Conservation (phyloP, 1,140 invertebrate species). For the Calephelis nemesis region DNA sequence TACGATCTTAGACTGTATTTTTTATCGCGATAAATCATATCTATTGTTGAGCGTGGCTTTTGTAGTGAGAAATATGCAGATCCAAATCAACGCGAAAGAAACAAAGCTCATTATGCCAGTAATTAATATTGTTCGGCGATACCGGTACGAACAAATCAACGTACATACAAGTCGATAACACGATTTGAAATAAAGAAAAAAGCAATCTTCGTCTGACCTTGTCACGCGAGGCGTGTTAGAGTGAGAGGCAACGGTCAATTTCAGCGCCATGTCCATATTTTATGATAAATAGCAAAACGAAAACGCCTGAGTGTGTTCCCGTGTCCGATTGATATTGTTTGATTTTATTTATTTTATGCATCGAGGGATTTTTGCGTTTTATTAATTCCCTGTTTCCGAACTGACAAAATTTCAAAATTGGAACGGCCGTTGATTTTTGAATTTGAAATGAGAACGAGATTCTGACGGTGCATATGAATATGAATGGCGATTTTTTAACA, state of each 20-base stretch:
- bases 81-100: slow-evolving; percentile 47
- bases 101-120: slow-evolving; percentile 62
- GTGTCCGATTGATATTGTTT: slow-evolving; percentile 69
- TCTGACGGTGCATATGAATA: slow-evolving; percentile 35
- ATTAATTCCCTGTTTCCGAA: slow-evolving; percentile 55
- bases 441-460: slow-evolving; percentile 51
- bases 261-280: slow-evolving; percentile 53
- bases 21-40: slow-evolving; percentile 15
- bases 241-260: slow-evolving; percentile 48
- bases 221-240: slow-evolving; percentile 34
- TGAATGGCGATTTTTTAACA: slow-evolving; percentile 25
- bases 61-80: slow-evolving; percentile 42
- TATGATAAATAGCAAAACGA: slow-evolving; percentile 67
- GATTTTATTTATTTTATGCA: slow-evolving; percentile 66
- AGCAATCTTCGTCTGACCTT: slow-evolving; percentile 33
- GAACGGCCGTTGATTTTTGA: slow-evolving; percentile 48
- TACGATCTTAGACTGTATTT: slow-evolving; percentile 6
- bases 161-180: slow-evolving; percentile 55
- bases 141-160: slow-evolving; percentile 62
- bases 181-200: slow-evolving; percentile 55
- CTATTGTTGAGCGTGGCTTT: slow-evolving; percentile 21
- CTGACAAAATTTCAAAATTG: slow-evolving; percentile 46
- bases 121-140: slow-evolving; percentile 68
- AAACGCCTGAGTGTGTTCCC: slow-evolving; percentile 61
- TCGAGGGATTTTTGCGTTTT: slow-evolving; percentile 48